Conservation (phyloP, 1,140 invertebrate genomes). For the Araneus ventricosus region DNA sequence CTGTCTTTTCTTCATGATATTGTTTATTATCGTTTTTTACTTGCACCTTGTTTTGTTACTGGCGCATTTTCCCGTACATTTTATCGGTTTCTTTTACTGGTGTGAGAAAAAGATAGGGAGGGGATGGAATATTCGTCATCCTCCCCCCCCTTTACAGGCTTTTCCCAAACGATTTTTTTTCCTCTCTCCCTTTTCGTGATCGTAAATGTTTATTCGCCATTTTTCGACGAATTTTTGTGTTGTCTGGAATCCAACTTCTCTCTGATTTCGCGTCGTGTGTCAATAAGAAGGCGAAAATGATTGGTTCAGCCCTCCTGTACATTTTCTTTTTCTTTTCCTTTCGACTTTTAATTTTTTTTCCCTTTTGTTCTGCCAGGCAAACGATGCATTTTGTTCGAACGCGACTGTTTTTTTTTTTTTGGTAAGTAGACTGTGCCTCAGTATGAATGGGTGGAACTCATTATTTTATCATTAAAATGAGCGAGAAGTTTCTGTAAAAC, state of each 20-base stretch:
- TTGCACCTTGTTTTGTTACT: constrained; percentile 5
- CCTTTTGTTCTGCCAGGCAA: not conserved
- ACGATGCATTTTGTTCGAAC: not conserved
- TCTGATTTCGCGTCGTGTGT: not conserved
- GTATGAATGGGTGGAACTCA: no score
- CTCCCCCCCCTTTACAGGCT: not conserved
- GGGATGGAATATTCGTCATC: not conserved
- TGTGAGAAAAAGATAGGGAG: constrained; percentile 20
- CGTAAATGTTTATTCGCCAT: constrained; percentile 60
- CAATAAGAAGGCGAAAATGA: constrained; percentile 21
- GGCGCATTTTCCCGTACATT: constrained; percentile 30
- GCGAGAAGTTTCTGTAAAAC: no score
- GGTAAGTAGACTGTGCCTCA: no score
- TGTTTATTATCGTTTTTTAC: constrained; percentile 39
- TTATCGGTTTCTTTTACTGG: constrained; percentile 49
- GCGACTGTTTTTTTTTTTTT: not conserved
- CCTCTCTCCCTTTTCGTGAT: constrained; percentile 14
- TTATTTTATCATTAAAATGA: no score
- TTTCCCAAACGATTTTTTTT: constrained; percentile 12
- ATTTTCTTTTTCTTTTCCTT: not conserved
- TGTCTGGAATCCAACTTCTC: constrained; percentile 17
- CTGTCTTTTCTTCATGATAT: not conserved
- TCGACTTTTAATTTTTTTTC: not conserved
- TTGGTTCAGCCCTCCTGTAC: not conserved
- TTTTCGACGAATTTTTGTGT: constrained; percentile 50